phyloP scores from a whole-genome alignment of 2,113 vertebrate species.

The Miniopterus natalensis region DNA sequence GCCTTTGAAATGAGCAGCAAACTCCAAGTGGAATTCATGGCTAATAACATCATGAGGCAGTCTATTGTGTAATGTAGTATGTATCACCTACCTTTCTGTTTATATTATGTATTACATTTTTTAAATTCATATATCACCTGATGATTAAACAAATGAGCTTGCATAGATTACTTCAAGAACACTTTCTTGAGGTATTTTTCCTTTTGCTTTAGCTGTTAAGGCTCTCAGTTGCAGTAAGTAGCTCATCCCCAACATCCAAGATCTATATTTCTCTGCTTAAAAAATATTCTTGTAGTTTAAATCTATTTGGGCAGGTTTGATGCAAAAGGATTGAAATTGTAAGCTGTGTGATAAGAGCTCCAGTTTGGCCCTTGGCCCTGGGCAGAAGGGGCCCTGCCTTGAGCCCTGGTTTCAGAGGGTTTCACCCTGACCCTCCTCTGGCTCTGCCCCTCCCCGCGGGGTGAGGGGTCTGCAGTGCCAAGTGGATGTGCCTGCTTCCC shows the following conservation, averaged over 20 bases:
- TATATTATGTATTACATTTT: slow-evolving; percentile 61
- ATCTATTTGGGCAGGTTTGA: not conserved
- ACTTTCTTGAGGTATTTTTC: not conserved
- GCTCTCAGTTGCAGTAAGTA: not conserved
- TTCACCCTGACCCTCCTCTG: not conserved
- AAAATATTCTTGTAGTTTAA: slow-evolving; percentile 12
- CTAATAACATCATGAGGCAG: slow-evolving; percentile 57
- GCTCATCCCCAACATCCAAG: not conserved
- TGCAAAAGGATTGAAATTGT: not conserved
- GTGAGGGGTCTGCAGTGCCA: not conserved
- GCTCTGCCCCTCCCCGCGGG: not conserved
- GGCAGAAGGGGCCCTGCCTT: not conserved
- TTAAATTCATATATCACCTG: slow-evolving; percentile 60
- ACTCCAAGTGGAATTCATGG: slow-evolving; percentile 54
- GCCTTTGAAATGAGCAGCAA: slow-evolving; percentile 60
- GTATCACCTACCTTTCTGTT: slow-evolving; percentile 65
- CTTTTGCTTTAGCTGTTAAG: slow-evolving; percentile 39
- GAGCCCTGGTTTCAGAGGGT: not conserved
- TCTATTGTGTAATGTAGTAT: slow-evolving; percentile 58
- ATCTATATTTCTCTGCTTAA: slow-evolving; percentile 35
- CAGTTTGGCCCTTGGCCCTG: not conserved
- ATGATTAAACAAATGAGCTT: slow-evolving; percentile 67
- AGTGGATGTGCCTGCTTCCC: not conserved
- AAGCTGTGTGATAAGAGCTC: not conserved
- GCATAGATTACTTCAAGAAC: slow-evolving; percentile 45